Conservation (phyloP, 30 jellyfish, hydroid and myxozoan species). For the Haliclystus octoradiatus region DNA sequence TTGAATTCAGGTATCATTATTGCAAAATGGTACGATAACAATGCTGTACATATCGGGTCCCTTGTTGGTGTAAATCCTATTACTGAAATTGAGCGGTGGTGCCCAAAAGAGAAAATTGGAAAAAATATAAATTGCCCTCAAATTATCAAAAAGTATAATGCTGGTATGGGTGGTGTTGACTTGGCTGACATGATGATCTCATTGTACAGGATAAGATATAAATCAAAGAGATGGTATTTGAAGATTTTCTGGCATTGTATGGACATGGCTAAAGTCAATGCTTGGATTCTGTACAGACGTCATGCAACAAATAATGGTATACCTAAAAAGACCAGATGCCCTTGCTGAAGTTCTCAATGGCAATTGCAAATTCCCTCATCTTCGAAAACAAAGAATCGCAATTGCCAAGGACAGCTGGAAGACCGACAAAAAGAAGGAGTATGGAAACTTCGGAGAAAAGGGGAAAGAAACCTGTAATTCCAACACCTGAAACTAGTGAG, state of each 20-base stretch:
- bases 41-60: constrained; percentile 41
- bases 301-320: constrained; percentile 2
- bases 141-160: constrained; percentile 36
- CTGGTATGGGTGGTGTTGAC: constrained; percentile 76
- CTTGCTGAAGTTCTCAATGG: neutral
- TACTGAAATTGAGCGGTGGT: constrained; percentile 26
- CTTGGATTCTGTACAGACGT: constrained; percentile 41
- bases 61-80: constrained; percentile 40
- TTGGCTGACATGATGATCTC: constrained; percentile 65
- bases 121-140: constrained; percentile 41
- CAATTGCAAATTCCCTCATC: neutral
- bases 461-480: constrained; percentile 11
- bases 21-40: constrained; percentile 54
- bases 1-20: constrained; percentile 38
- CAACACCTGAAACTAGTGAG: constrained; percentile 13
- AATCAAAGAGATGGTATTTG: constrained; percentile 57
- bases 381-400: no score
- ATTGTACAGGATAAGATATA: constrained; percentile 26
- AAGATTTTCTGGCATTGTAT: constrained; percentile 43
- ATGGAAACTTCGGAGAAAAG: neutral
- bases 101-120: constrained; percentile 29
- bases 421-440: neutral
- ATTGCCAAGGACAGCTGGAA: neutral
- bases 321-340: neutral
- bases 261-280: constrained; percentile 43